phyloP scores from a whole-genome alignment of 2,113 vertebrate species.

The Hucho hucho region DNA sequence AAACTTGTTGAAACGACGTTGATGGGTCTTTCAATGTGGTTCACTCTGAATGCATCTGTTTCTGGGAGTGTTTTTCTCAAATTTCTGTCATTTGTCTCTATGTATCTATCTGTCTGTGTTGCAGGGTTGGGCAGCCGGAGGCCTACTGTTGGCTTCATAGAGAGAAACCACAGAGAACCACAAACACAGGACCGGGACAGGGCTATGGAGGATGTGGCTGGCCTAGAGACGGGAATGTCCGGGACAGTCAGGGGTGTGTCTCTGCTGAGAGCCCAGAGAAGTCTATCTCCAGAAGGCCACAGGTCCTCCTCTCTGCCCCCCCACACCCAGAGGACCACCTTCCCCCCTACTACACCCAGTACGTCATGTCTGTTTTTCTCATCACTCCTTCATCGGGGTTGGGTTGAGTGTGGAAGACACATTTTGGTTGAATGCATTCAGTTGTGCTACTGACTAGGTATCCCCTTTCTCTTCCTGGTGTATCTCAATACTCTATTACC shows the following conservation, averaged over 20 bases:
- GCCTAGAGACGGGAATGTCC: constrained; percentile 1
- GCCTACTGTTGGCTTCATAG: constrained; percentile 77
- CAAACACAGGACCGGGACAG: constrained; percentile 70
- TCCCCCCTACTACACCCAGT: constrained; percentile 77
- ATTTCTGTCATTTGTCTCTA: background rate
- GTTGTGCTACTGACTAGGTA: background rate
- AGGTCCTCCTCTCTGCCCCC: constrained; percentile 84
- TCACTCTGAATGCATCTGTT: background rate
- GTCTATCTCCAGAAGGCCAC: constrained; percentile 78
- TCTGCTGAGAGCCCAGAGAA: constrained; percentile 77
- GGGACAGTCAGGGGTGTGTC: constrained; percentile 25
- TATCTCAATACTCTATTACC: background rate
- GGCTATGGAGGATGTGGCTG: constrained; percentile 44
- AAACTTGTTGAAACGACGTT: background rate
- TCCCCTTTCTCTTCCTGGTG: background rate
- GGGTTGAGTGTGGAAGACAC: too few relatives aligned
- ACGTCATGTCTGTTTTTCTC: constrained; percentile 45
- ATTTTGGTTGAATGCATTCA: too few relatives aligned
- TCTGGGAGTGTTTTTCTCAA: background rate
- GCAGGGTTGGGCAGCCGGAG: constrained; percentile 74
- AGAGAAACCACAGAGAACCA: constrained; percentile 60
- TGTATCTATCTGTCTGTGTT: constrained; percentile 14
- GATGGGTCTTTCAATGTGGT: background rate
- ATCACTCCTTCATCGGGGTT: background rate
- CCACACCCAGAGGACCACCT: constrained; percentile 73